Conservation (phyloP, 2,797 vertebrate species). For the Fundulus diaphanus region DNA sequence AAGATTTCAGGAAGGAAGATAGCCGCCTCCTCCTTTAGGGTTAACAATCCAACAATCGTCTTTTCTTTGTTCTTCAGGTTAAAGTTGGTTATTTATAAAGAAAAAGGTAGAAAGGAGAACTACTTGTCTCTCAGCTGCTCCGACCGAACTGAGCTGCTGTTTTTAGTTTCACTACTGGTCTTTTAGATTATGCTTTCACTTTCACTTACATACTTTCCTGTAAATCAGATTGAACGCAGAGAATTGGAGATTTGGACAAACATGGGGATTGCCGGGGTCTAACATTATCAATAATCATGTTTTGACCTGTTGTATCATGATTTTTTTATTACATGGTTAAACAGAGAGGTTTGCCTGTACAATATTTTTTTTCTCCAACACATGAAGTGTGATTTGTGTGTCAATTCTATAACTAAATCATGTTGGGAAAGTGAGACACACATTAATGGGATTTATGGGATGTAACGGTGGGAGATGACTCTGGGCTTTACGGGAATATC, state of each 20-base stretch:
- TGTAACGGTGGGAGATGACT: too few relatives aligned
- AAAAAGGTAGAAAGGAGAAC: fast-evolving
- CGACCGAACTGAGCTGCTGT: background rate
- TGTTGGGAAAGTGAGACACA: too few relatives aligned
- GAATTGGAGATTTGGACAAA: too few relatives aligned
- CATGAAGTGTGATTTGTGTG: too few relatives aligned
- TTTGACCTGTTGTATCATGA: background rate
- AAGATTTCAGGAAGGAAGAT: background rate
- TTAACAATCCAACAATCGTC: background rate
- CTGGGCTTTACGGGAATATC: too few relatives aligned
- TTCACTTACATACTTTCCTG: slow-evolving; percentile 18
- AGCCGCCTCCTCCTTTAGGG: background rate
- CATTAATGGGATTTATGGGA: too few relatives aligned
- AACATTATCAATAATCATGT: background rate
- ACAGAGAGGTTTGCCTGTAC: too few relatives aligned
- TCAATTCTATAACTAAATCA: too few relatives aligned
- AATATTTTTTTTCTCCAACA: too few relatives aligned
- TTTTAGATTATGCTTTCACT: slow-evolving; percentile 50
- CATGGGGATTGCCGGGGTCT: background rate
- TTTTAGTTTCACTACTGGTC: background rate
- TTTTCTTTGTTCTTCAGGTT: background rate
- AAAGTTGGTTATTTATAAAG: background rate
- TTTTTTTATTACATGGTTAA: background rate
- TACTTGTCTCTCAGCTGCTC: background rate
- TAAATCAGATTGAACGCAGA: background rate